Percentiles rank a stretch among this genome's conserved stretches.
These are phyloP conservation scores for Meloe dianella DNA, from an alignment of 2,888 invertebrate genomes.

Conservation along the genomic window DNA sequence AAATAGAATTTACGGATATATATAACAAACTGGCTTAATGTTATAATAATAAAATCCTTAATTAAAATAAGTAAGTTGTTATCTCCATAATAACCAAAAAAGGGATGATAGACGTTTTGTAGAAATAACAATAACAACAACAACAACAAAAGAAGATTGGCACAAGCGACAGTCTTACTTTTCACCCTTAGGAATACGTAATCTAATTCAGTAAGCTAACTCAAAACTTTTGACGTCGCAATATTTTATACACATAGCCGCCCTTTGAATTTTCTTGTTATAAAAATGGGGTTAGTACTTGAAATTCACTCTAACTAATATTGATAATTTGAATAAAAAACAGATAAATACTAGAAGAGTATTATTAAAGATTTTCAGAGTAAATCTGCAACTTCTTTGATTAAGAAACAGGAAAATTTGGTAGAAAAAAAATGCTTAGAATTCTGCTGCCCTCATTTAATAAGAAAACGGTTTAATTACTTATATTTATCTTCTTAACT, in stretches of 20 bases:
- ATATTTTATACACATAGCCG: slow-evolving; percentile 40
- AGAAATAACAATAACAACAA: slow-evolving; percentile 4
- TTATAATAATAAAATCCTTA: slow-evolving; percentile 43
- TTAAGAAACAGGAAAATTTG: too few relatives aligned
- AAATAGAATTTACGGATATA: slow-evolving; percentile 17
- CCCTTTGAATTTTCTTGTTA: background rate
- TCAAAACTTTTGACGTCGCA: slow-evolving; percentile 49
- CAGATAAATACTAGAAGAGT: background rate
- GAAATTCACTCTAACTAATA: background rate
- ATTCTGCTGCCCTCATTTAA: background rate
- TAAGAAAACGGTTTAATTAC: background rate
- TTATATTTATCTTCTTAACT: slow-evolving; percentile 7
- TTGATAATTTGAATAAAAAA: background rate
- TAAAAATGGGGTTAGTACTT: background rate
- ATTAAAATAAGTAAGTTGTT: slow-evolving; percentile 50
- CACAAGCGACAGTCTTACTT: slow-evolving; percentile 49
- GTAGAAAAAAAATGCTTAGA: background rate
- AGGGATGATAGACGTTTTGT: slow-evolving; percentile 35
- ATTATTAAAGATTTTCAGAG: background rate
- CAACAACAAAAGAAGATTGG: slow-evolving; percentile 44
- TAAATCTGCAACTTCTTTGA: too few relatives aligned
- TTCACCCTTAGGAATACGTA: slow-evolving; percentile 46
- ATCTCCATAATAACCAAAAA: slow-evolving; percentile 52
- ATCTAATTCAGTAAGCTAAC: slow-evolving; percentile 52
- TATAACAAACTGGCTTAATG: slow-evolving; percentile 25